Base-by-base conservation (phyloP, 2,797 vertebrate genomes). In the Ambastaia sidthimunki region DNA sequence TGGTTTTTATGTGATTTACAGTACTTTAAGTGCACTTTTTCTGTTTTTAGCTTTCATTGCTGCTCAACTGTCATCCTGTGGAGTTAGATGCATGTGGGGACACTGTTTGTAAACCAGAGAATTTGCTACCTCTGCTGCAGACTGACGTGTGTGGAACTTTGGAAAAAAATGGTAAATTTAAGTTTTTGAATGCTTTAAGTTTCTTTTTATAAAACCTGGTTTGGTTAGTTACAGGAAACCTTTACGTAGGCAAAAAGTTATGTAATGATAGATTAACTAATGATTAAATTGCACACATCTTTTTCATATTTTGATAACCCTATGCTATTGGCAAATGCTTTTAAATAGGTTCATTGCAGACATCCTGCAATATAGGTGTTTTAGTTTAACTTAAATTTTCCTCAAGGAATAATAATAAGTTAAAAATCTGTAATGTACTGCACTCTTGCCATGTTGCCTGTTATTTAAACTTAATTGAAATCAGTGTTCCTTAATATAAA, bases 31-130 rank as follows among this genome's bases (percentile, higher is more conserved):
- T 44, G 2, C 9, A 10, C 65, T 12, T 0, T 52, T 18, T 68
- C 13, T 63, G 18, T 21, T 59, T 19, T 47, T 74, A 86, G 85
- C 80, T 83, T 23, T 86, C 85, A 4, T 73, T 74, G 9, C 78
- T 82, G 78, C 81, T 86, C 9, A 78, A 21, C 59, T 54, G 75
- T 55, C 72, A 68, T 28, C 72, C 69, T 28, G 80, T 63, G 47
- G 85, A 86, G 47, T 77, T 82, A 41, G 84, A 76, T 50, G 81
- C 74, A 19, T 86, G 81, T 70, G 78, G 84, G 72, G 78, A 83
- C 57, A 83, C 80, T 6, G 81, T 86, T 66, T 86, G 85, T 67
- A 81, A 77, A 68, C 69, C 78, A 1, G 71, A 86, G 16, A 79
- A 60, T 73, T 83, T 84, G 65, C 65, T 76, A 70, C 80, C 83